These are phyloP conservation scores for Trogon melanurus DNA, from an alignment of 2,113 vertebrate species.

Conservation along the genomic window DNA sequence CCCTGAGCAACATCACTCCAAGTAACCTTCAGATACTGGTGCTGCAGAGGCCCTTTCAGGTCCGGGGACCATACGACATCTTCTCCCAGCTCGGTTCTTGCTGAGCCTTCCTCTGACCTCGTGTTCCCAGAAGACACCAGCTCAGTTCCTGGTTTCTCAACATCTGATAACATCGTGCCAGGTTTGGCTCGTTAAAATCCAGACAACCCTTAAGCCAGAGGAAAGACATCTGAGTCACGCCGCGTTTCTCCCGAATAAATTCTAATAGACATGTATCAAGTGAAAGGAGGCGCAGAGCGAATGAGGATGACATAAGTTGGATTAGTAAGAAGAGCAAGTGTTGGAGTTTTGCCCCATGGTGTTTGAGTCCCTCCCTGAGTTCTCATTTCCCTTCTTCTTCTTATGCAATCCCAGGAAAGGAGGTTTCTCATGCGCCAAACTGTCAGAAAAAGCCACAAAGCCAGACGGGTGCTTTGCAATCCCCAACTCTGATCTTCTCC, in stretches of 20 bases:
- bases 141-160: neutral
- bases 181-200: neutral
- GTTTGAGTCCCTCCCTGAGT: neutral
- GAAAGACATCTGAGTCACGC: slow-evolving; percentile 14
- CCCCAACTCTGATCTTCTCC: neutral
- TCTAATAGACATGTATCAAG: neutral
- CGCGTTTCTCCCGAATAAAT: neutral
- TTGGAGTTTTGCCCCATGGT: neutral
- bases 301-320: neutral
- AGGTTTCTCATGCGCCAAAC: neutral
- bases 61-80: neutral
- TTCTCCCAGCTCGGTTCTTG: neutral
- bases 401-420: neutral
- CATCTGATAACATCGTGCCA: neutral
- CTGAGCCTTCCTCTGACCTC: neutral
- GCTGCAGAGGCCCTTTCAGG: neutral
- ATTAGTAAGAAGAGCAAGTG: slow-evolving; percentile 7
- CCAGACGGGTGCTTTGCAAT: neutral
- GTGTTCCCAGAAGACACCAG: neutral
- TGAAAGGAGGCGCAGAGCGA: neutral
- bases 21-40: neutral
- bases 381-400: slow-evolving; percentile 17
- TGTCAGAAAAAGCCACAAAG: neutral
- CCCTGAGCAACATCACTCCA: neutral
- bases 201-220: neutral